Conservation (phyloP, 2,797 vertebrate genomes). For the Tragopan temminckii region DNA sequence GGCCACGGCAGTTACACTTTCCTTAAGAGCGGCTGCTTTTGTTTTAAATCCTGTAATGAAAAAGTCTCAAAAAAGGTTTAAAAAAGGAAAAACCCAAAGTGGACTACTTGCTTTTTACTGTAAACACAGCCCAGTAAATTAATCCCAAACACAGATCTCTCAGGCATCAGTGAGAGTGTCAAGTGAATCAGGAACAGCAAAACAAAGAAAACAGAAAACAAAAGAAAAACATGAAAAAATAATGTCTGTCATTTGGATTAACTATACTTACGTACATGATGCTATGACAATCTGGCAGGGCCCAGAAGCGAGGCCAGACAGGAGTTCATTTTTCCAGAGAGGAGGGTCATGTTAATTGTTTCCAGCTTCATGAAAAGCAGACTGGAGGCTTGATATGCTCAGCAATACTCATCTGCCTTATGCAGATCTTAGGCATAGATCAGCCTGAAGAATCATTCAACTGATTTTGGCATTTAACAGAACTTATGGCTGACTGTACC, state of each 20-base stretch:
- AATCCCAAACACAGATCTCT: slow-evolving; percentile 86
- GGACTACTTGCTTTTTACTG: slow-evolving; percentile 84
- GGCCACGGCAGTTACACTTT: slow-evolving; percentile 86
- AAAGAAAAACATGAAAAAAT: slow-evolving; percentile 83
- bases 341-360: slow-evolving; percentile 80
- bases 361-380: slow-evolving; percentile 81
- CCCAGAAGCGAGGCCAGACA: slow-evolving; percentile 87
- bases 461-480: slow-evolving; percentile 85
- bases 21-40: slow-evolving; percentile 86
- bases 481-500: slow-evolving; percentile 83
- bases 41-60: slow-evolving; percentile 87
- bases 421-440: slow-evolving; percentile 82
- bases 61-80: slow-evolving; percentile 84
- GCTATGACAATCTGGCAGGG: slow-evolving; percentile 88
- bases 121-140: slow-evolving; percentile 83
- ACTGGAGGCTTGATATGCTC: slow-evolving; percentile 82
- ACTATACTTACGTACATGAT: slow-evolving; percentile 98
- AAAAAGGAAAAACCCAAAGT: slow-evolving; percentile 82
- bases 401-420: slow-evolving; percentile 83
- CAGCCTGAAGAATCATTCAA: slow-evolving; percentile 85
- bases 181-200: slow-evolving; percentile 85
- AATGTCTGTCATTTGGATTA: slow-evolving; percentile 88
- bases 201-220: slow-evolving; percentile 82
- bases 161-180: slow-evolving; percentile 86
- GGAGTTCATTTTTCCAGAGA: slow-evolving; percentile 87